These are phyloP conservation scores for Sinocyclocheilus grahami DNA, from an alignment of 2,113 vertebrate species.

Conservation along the genomic window DNA sequence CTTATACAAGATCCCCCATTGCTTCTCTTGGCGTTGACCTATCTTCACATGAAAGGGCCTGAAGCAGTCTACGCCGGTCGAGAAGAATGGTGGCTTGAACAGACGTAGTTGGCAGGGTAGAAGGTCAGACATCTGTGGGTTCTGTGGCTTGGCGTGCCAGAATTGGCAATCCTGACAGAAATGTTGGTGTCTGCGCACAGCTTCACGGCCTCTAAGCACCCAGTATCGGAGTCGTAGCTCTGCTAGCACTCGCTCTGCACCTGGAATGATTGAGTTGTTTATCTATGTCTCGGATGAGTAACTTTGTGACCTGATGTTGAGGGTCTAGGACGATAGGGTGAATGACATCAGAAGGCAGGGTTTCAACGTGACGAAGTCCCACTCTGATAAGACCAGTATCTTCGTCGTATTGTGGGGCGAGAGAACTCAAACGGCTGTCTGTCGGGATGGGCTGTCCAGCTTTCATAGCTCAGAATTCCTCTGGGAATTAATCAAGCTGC, in stretches of 20 bases:
- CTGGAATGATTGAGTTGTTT: background rate
- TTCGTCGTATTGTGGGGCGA: background rate
- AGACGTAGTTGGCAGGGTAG: background rate
- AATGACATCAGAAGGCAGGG: background rate
- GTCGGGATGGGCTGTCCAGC: background rate
- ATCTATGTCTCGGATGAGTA: background rate
- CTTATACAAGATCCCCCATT: too few species aligned
- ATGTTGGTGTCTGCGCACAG: background rate
- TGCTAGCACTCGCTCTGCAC: background rate
- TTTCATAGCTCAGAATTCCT: background rate
- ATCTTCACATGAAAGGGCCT: background rate
- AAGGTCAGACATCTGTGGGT: background rate
- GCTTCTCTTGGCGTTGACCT: too few species aligned
- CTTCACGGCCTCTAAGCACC: constrained; percentile 7
- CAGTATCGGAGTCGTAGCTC: background rate
- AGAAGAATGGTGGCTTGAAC: background rate
- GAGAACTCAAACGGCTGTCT: background rate
- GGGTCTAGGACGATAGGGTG: background rate
- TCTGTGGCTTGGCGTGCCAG: background rate
- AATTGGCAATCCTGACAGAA: background rate
- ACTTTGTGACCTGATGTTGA: background rate
- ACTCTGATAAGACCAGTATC: background rate
- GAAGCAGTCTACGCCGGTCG: constrained; percentile 22
- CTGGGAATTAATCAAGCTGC: background rate
- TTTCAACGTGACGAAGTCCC: background rate